These are phyloP conservation scores for Leptogaster cylindrica DNA, from an alignment of 2,888 invertebrate genomes.

Conservation along the genomic window DNA sequence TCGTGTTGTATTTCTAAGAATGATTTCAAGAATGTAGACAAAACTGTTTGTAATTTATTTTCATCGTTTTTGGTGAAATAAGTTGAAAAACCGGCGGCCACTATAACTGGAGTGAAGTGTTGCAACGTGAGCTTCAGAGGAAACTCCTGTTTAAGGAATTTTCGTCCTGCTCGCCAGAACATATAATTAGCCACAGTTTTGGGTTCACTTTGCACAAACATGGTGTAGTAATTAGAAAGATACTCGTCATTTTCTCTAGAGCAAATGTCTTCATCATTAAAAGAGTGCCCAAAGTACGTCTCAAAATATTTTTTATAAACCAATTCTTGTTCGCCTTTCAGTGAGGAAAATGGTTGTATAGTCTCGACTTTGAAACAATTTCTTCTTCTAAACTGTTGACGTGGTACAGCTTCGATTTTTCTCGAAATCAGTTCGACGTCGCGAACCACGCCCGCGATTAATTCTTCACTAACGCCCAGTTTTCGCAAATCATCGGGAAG, in stretches of 20 bases:
- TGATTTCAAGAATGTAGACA: neutral
- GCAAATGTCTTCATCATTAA: neutral
- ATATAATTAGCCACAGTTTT: constrained; percentile 10
- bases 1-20: neutral
- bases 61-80: constrained; percentile 6
- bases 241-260: neutral
- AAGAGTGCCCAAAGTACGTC: neutral
- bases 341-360: neutral
- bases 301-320: constrained; percentile 6
- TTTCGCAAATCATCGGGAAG: neutral
- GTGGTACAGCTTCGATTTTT: neutral
- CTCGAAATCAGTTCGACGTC: neutral
- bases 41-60: neutral
- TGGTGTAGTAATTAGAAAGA: neutral
- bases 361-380: neutral
- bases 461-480: neutral
- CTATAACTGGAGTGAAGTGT: neutral
- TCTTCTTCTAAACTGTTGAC: neutral
- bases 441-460: neutral
- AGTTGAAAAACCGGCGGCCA: neutral
- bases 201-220: neutral
- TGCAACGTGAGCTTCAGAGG: neutral
- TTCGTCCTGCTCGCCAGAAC: neutral
- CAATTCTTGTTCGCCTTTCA: neutral
- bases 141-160: constrained; percentile 1